Conservation (phyloP, 2,797 vertebrate genomes). For the Chiloscyllium punctatum region DNA sequence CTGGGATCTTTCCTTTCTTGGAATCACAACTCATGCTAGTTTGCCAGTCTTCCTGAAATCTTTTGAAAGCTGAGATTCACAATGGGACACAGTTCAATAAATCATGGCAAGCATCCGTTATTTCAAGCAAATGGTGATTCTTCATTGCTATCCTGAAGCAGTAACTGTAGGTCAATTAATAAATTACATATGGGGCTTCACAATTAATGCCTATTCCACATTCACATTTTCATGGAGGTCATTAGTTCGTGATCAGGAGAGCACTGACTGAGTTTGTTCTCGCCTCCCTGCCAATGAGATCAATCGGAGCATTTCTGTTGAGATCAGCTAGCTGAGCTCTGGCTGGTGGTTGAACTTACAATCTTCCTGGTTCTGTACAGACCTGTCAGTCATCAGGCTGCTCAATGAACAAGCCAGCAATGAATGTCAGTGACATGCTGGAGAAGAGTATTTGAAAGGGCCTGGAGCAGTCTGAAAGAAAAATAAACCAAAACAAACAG, state of each 20-base stretch:
- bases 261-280: background rate
- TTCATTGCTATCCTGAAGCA: background rate
- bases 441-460: background rate
- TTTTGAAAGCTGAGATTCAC: background rate
- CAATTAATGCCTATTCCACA: background rate
- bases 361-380: background rate
- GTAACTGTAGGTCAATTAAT: background rate
- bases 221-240: background rate
- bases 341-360: background rate
- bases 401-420: background rate
- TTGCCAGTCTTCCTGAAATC: background rate
- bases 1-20: too few species aligned
- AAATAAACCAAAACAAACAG: too few species aligned
- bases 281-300: background rate
- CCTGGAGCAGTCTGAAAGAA: too few species aligned
- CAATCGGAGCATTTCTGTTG: background rate
- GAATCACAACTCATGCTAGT: background rate
- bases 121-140: background rate
- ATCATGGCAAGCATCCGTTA: background rate
- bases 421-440: background rate
- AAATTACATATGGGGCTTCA: background rate
- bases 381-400: background rate
- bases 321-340: background rate
- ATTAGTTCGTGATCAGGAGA: background rate
- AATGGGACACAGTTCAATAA: background rate